Evolutionary conservation across 2,797 vertebrate species (phyloP).

Genomic region (Austrolebias charrua): DNA sequence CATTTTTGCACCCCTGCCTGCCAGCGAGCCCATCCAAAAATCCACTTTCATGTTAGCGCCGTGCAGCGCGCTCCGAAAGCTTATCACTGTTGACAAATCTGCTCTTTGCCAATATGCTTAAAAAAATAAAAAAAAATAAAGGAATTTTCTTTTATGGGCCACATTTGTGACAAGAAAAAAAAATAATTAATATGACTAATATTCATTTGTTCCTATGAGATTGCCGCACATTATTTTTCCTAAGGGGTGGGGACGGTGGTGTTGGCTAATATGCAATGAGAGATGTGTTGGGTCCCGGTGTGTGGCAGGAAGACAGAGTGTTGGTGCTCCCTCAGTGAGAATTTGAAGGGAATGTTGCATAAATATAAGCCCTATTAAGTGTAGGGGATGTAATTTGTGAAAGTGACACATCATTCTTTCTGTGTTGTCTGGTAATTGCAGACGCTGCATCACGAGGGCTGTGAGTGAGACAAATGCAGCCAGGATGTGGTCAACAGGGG

Average conservation of each 20-base stretch:
- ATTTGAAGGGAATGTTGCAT: constrained; percentile 67
- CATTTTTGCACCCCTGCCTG: constrained; percentile 50
- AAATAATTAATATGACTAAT: constrained; percentile 28
- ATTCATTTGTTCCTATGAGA: constrained; percentile 42
- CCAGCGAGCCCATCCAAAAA: constrained; percentile 50
- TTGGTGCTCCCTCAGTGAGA: constrained; percentile 51
- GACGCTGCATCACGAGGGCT: constrained; percentile 46
- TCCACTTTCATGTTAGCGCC: constrained; percentile 66
- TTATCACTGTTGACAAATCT: constrained; percentile 72
- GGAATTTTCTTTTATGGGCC: constrained; percentile 20
- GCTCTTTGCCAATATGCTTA: constrained; percentile 37
- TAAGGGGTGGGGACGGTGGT: background rate
- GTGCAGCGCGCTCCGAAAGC: constrained; percentile 46
- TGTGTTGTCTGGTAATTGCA: constrained; percentile 63
- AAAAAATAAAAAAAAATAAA: constrained; percentile 43
- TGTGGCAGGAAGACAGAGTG: constrained; percentile 62
- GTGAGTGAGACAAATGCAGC: constrained; percentile 36
- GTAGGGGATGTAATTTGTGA: constrained; percentile 51
- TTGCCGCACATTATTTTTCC: constrained; percentile 35
- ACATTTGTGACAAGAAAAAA: constrained; percentile 24
- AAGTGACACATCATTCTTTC: constrained; percentile 61
- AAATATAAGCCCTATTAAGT: constrained; percentile 65
- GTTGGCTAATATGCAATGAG: constrained; percentile 43
- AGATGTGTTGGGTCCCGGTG: constrained; percentile 32
- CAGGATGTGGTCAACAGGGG: constrained; percentile 28